Evolutionary conservation across 2,113 vertebrate species (phyloP), one percentile per base, ranked within the genome.

Genomic region (Ceratotherium simum): DNA sequence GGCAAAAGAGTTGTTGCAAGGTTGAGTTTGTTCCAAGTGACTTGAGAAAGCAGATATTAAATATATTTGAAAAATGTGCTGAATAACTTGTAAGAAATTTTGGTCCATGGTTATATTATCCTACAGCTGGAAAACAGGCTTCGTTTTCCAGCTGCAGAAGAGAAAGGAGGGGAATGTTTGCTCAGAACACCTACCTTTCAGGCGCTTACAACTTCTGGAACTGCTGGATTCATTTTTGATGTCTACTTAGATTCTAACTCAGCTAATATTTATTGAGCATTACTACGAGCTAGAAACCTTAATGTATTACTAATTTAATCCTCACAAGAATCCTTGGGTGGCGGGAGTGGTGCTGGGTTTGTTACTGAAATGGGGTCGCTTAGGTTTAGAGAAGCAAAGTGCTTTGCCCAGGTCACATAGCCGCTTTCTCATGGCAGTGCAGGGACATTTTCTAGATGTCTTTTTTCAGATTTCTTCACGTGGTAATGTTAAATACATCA

Each of bases 401-500:
- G 20, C 25, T 56, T 90, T 90, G n/a, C 21, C 39, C 81, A 39
- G 58, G 65, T 80, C 88, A 65, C n/a, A 12, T 3, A 83, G 70
- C 48, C 46, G 39, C 84, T 87, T 88, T 95, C 70, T 94, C 76
- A n/a, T 69, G 46, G 39, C 60, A 23, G n/a, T 36, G 7, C 21
- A 39, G 73, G 64, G 81, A 82, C 33, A n/a, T 82, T 85, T 91
- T 84, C 89, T 92, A 80, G 85, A 93, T 79, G 75, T 82, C 27
- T 54, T 39, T 65, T 79, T 93, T 93, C 58, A 80, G 14, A 29
- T 83, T 58, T 91, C 80, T 88, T 91, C 36, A 51, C 36, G 73
- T 62, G 89, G 8, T 89, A 58, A 96, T 65, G 33, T 92, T 82
- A 92, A 95, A 73, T 95, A 65, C 62, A 85, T 73, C 33, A 10